Percentiles rank a stretch among this genome's conserved stretches.
Conservation (phyloP, 2,113 vertebrate species). For the Hyaena hyaena region DNA sequence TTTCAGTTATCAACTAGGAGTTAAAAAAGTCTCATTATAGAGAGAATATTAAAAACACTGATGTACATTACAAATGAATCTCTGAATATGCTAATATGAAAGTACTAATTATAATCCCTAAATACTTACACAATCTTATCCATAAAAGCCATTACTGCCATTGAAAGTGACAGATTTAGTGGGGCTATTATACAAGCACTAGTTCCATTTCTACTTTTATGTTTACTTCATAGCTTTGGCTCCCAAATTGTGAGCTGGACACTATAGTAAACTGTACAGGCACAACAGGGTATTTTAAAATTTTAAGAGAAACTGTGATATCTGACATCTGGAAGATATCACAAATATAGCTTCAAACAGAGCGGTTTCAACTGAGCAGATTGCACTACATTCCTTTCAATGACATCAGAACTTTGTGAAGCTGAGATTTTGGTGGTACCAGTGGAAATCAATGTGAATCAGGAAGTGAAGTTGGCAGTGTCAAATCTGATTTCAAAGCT, state of each 20-base stretch:
- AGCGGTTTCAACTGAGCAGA: not conserved
- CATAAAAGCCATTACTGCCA: not conserved
- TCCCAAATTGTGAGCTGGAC: not conserved
- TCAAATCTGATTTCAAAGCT: not conserved
- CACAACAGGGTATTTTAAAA: not conserved
- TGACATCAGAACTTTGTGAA: not conserved
- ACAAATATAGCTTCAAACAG: not conserved
- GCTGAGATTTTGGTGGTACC: not conserved
- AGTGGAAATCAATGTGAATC: conserved; percentile 8
- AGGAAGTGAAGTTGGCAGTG: not conserved
- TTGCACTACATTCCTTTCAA: not conserved
- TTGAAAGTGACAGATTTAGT: not conserved
- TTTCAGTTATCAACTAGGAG: not conserved
- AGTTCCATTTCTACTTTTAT: not conserved
- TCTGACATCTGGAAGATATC: not conserved
- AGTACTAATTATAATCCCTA: not conserved
- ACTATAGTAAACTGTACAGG: not conserved
- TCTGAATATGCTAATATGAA: not conserved
- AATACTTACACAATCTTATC: not conserved
- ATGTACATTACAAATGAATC: not conserved
- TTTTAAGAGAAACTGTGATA: not conserved
- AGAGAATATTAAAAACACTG: not conserved
- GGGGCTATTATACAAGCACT: not conserved
- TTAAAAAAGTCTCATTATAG: not conserved
- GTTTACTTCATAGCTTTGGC: not conserved